Base-by-base conservation (phyloP, 2,888 invertebrate species). In the Lordiphosa andalusiaca region DNA sequence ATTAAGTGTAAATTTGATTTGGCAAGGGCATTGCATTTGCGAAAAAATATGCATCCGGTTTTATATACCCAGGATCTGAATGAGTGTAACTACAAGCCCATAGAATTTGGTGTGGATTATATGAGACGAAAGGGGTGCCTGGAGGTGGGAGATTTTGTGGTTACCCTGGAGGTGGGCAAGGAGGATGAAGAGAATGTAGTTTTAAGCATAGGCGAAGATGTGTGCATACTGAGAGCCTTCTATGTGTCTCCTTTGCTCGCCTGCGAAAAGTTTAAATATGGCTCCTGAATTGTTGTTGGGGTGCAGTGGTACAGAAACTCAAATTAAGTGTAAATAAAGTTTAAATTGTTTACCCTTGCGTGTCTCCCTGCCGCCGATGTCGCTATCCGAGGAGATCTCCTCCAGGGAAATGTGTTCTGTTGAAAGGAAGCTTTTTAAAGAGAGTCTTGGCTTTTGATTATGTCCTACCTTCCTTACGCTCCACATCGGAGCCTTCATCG, bases 351-450 rank as follows among this genome's bases (percentile, higher is more conserved):
- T 63, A 82, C 84, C 71, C 40, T 74, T 68, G 12, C 72, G 71
- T 3, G 66, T 47, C 9, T 60, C 67, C 37, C 67, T 70, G 6
- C 71, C 74, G 25, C 71, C 88, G 19, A 88, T 83, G 60, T 89
- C 90, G 58, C 88, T 89, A 53, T 89, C 90, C 0, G 90, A 90
- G 5, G 92, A 92, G 48, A 93, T 92, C 85, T 92, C 92, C 74
- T 93, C 93, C 58, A 93, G 84, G 0, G 92, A 92, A 53, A 93
- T 91, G 2, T 92, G 92, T 82, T 93, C 93, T 81, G 89, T 9
- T 66, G 16, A 16, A 67, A 39, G 12, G 19, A 4, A 38, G n/a
- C 2, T 6, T 9, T 16, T 10, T 4, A 23, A 21, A 2, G 1
- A 40, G 2, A 13, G 16, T n/a, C 25, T 21, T 19, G n/a, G 6